Conservation (phyloP, 2,888 invertebrate genomes). For the Archips crataeganus region DNA sequence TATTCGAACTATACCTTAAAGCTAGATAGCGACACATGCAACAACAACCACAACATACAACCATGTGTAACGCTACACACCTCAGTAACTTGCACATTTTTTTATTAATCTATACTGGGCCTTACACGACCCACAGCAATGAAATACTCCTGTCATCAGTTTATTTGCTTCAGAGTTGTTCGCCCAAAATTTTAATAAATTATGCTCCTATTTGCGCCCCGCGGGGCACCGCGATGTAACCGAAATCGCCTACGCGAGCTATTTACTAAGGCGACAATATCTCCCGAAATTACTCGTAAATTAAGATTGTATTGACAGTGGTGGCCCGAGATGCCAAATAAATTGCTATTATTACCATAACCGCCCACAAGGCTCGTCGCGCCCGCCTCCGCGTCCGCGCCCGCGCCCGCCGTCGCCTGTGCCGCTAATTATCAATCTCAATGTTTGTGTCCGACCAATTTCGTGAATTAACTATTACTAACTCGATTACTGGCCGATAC, state of each 20-base stretch:
- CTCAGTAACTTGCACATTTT: too few relatives aligned
- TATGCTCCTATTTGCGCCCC: background rate
- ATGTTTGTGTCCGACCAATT: constrained; percentile 19
- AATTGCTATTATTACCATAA: constrained; percentile 37
- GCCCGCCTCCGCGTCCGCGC: background rate
- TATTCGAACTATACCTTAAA: too few relatives aligned
- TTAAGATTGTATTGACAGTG: constrained; percentile 36
- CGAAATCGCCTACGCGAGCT: constrained; percentile 10
- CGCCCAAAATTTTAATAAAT: constrained; percentile 17
- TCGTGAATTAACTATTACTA: constrained; percentile 19
- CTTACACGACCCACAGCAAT: too few relatives aligned
- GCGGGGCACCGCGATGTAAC: background rate
- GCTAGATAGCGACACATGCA: too few relatives aligned
- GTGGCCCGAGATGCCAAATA: constrained; percentile 27
- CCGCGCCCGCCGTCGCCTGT: background rate
- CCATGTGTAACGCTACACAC: too few relatives aligned
- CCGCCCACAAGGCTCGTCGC: constrained; percentile 16
- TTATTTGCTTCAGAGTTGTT: background rate
- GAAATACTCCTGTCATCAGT: background rate
- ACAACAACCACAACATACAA: too few relatives aligned
- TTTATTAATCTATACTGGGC: too few relatives aligned
- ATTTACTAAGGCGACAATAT: constrained; percentile 33
- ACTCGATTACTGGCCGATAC: constrained; percentile 20
- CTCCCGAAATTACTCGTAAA: constrained; percentile 21
- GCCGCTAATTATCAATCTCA: constrained; percentile 7